Evolutionary conservation across 2,888 invertebrate species (phyloP), one percentile per base, ranked within the genome.

Genomic region (Lacanobia oleracea): DNA sequence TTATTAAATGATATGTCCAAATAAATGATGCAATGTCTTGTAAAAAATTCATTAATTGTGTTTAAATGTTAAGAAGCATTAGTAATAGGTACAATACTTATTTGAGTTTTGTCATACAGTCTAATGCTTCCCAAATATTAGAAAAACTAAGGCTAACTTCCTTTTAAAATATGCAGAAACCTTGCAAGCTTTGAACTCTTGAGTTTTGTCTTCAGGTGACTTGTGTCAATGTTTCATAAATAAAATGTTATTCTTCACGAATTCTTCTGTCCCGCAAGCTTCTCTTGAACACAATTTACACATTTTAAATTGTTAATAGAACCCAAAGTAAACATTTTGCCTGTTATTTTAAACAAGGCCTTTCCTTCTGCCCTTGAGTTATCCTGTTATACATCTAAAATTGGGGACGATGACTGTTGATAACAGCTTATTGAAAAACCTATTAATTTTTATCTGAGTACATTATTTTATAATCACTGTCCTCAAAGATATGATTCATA

Each of bases 391-490:
- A 61, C 8, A 40, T 27, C 27, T 54, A 65, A 64, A 51, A 76
- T 66, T 66, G 4, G 27, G 14, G 7, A 75, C 37, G 67, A 37
- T 43, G 7, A 21, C 56, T 72, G n/a, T 43, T 63, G 45, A 80
- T 79, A 73, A 63, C 37, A 67, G 50, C 21, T 79, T 67, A 74
- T 67, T 74, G 33, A 60, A 61, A 67, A 61, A 60, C n/a, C 56
- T 61, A 56, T 80, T 62, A 16, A 43, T 50, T 65, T 54, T 77
- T 68, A 80, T 75, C 81, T 79, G 27, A 59, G 27, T 23, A 79
- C 62, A 74, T 79, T 23, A 57, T 59, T 33, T 72, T 40, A 40
- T 43, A 63, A 60, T 67, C 67, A 67, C 50, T 63, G 57, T 72
- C 50, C 40, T 65, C 51, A 76, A 64, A 56, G 37, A 68, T 27